Evolutionary conservation across 2,888 invertebrate species (phyloP), one percentile per base, ranked within the genome.

Genomic region (Galeruca laticollis): DNA sequence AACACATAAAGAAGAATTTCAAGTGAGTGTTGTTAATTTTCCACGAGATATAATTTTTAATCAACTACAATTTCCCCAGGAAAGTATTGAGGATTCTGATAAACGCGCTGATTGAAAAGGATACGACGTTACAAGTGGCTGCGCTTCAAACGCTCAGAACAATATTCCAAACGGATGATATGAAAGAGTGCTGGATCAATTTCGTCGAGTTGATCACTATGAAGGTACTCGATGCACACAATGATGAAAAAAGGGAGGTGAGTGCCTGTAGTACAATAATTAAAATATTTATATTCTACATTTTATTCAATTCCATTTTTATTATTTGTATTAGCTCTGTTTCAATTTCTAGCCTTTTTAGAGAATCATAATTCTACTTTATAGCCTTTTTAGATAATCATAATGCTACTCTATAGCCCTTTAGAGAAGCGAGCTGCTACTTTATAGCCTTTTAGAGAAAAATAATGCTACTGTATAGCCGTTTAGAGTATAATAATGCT

Each of bases 181-280:
- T 95, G 78, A 87, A 94, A 52, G 88, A 91, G 70, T 91, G 92
- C 77, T 97, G 98, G 90, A 90, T 92, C 75, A 93, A 93, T 80
- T 98, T 95, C 87, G 93, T 95, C 67, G 98, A 99, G 87, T 89
- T 98, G 66, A 92, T 98, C 47, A 91, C 97, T 66, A 87, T 98
- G 61, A 93, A 94, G 86, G 93, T 98, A 13, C 90, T 98, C 77
- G 92, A 94, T 82, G 94, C 95, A 65, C 96, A 97, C 87, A 93
- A 89, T 79, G 88, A 88, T 56, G 87, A 89, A 74, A 90, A 89
- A 84, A 90, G 91, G 86, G 92, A 92, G 85, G 88, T 88, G 76
- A 78, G 72, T 52, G 6, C 4, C 4, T 40, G 15, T 37, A n/a
- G 5, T 18, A 60, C n/a, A 18, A 51, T 15, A 6, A 6, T 43